Base-by-base conservation (phyloP, 2,888 invertebrate species). In the Heliconius sara region DNA sequence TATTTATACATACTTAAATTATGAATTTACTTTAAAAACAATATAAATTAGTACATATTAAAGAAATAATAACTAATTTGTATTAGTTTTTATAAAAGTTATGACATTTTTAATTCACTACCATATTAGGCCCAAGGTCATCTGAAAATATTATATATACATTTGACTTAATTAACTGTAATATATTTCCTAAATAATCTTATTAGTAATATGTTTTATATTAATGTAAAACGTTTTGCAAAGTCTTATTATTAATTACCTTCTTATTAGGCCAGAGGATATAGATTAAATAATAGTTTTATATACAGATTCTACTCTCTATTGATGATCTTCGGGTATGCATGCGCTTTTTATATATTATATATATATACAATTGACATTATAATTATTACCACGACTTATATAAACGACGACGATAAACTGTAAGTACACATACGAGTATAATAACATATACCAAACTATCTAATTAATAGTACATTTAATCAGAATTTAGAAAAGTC, bases 101-200 rank as follows among this genome's bases (percentile, higher is more conserved):
- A 3, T 12, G 10, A 16, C 7, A 65, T 65, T 65, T 27, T 13
- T 70, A 43, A 70, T 43, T 22, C 34, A 12, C 52, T 52, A 57
- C 72, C 6, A 52, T 47, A 71, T 43, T 30, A 72, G 30, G 57
- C 57, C 57, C 30, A 6, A 57, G 57, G 22, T 34, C 60, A 39
- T 25, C 13, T 34, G 60, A 30, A 57, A 34, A 72, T 34, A 57
- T 71, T 71, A 71, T 52, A 72, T 72, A 30, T 57, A 72, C 72
- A 72, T 30, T 30, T 1, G 34, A 72, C 72, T 72, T 72, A 57
- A 22, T 5, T 34, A 34, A 10, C n/a, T 60, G 9, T 10, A 57
- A 52, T 47, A 47, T 47, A 52, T 52, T 52, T 22, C 0, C 22
- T 52, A 0, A 52, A 52, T 52, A 2, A 19, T 52, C 3, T 52